Evolutionary conservation across 1,140 invertebrate species (phyloP).

Genomic region (Ostrea edulis): DNA sequence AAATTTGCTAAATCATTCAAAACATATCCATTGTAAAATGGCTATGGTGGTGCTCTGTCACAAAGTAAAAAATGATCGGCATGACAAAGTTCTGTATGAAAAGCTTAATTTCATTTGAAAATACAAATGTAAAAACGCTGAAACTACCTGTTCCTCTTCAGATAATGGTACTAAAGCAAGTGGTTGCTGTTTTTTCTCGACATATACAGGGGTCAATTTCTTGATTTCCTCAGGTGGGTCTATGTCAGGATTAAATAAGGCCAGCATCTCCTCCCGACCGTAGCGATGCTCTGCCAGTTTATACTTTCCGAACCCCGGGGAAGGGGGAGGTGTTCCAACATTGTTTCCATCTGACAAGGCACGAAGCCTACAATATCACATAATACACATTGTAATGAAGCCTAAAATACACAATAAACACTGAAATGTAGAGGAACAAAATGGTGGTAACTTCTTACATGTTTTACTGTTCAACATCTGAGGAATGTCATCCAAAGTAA

Average conservation of each 20-base stretch:
- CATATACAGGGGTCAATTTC: conserved; percentile 84
- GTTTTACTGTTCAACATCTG: too few relatives aligned
- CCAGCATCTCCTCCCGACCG: conserved; percentile 93
- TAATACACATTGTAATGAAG: not conserved
- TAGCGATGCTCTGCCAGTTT: conserved; percentile 89
- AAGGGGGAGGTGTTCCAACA: conserved; percentile 74
- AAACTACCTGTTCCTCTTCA: conserved; percentile 89
- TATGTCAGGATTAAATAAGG: conserved; percentile 86
- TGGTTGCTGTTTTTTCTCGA: conserved; percentile 88
- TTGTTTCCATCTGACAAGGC: conserved; percentile 80
- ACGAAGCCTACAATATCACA: conserved; percentile 77
- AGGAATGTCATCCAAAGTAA: too few relatives aligned
- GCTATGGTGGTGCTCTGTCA: too few relatives aligned
- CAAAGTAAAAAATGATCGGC: too few relatives aligned
- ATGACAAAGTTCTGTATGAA: too few relatives aligned
- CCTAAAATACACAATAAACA: too few relatives aligned
- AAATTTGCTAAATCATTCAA: too few relatives aligned
- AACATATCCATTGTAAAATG: too few relatives aligned
- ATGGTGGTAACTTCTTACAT: too few relatives aligned
- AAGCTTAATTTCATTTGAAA: too few relatives aligned
- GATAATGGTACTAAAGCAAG: conserved; percentile 88
- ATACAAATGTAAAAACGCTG: too few relatives aligned
- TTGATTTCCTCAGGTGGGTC: conserved; percentile 86
- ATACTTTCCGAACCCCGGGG: conserved; percentile 76
- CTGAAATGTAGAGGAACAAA: too few relatives aligned